A percentile compares a stretch with the other conserved stretches of the same genome.
Conservation (phyloP, 1,140 invertebrate genomes). For the Acyrthosiphon pisum region DNA sequence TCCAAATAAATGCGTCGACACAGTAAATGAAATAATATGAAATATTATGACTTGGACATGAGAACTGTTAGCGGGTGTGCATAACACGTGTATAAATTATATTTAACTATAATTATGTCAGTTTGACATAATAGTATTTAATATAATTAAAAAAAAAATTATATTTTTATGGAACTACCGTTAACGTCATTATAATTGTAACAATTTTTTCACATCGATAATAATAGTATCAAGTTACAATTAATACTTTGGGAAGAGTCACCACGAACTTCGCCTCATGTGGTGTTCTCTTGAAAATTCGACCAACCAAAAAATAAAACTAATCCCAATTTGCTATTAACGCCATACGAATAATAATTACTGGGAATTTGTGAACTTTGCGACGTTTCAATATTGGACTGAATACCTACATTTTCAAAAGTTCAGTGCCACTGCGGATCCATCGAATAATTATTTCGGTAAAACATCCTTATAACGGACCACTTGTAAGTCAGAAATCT, state of each 20-base stretch:
- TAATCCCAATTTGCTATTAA: not conserved
- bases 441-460: no score
- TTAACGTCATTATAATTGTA: not conserved
- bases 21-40: not conserved
- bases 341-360: not conserved
- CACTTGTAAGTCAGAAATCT: no score
- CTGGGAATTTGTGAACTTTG: not conserved
- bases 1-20: not conserved
- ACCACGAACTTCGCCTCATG: not conserved
- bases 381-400: not conserved
- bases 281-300: not conserved
- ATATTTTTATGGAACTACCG: not conserved
- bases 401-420: not conserved
- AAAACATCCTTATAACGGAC: no score
- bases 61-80: not conserved
- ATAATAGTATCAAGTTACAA: not conserved
- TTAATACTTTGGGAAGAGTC: not conserved
- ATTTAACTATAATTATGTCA: no score
- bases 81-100: not conserved
- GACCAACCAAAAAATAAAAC: not conserved
- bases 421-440: not conserved
- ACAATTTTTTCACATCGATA: not conserved
- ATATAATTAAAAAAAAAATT: not conserved
- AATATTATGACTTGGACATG: not conserved
- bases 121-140: not conserved